Percentiles rank a stretch among this genome's conserved stretches.
Conservation (phyloP, 2,797 vertebrate genomes). For the Lycodopsis pacificus region DNA sequence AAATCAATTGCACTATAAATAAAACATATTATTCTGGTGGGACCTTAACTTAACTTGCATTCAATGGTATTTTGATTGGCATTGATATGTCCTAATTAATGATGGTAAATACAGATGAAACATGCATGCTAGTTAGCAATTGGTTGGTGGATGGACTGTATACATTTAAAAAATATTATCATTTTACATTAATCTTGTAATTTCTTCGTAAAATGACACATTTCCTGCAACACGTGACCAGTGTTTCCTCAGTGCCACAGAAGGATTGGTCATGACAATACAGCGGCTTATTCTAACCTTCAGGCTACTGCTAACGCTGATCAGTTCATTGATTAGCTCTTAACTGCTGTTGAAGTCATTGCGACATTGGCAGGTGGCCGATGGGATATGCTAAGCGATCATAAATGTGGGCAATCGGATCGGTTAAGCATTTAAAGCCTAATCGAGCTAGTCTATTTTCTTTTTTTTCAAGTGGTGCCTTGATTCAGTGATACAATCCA, state of each 20-base stretch:
- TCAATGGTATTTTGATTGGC: background rate
- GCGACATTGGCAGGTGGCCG: slow-evolving; percentile 58
- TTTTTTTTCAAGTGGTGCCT: background rate
- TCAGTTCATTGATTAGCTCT: slow-evolving; percentile 68
- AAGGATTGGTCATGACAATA: slow-evolving; percentile 41
- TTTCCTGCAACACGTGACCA: background rate
- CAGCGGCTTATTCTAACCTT: slow-evolving; percentile 48
- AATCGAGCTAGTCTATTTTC: slow-evolving; percentile 30
- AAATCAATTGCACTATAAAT: background rate
- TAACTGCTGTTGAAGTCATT: slow-evolving; percentile 59
- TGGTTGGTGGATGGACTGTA: background rate
- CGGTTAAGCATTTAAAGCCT: slow-evolving; percentile 43
- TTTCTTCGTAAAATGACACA: background rate
- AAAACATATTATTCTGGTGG: background rate
- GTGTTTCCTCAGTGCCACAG: background rate
- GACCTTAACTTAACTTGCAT: background rate
- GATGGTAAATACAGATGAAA: background rate
- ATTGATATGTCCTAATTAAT: background rate
- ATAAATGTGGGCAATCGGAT: slow-evolving; percentile 42
- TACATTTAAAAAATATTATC: background rate
- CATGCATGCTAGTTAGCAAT: background rate
- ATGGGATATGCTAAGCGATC: slow-evolving; percentile 21
- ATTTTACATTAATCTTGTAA: background rate
- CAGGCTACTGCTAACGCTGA: slow-evolving; percentile 38
- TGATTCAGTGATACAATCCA: slow-evolving; percentile 26